Evolutionary conservation across 2,113 vertebrate species (phyloP).

Genomic region (Sardina pilchardus): DNA sequence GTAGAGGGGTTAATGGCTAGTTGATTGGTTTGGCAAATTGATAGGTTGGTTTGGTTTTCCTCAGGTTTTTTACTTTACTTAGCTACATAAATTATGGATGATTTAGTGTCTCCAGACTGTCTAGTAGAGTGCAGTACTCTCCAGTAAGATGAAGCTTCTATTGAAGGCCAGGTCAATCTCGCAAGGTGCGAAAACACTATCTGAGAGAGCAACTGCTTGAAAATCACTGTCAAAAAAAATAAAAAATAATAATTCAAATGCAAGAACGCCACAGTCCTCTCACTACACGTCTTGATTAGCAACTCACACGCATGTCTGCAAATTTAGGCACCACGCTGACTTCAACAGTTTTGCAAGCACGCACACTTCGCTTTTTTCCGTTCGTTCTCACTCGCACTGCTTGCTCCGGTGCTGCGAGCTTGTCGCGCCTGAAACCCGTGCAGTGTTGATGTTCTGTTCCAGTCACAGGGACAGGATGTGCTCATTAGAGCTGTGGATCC

Average conservation of each 20-base stretch:
- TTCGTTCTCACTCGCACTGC: neutral
- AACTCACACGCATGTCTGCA: neutral
- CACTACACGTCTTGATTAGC: neutral
- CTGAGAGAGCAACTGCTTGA: neutral
- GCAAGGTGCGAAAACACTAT: neutral
- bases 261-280: neutral
- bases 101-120: no score
- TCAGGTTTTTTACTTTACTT: no score
- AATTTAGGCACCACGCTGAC: neutral
- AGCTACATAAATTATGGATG: neutral
- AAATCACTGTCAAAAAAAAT: neutral
- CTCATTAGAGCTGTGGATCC: neutral
- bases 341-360: neutral
- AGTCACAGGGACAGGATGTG: neutral
- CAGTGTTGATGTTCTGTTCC: neutral
- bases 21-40: neutral
- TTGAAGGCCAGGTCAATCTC: no score
- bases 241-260: neutral
- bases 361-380: neutral
- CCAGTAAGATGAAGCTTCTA: no score
- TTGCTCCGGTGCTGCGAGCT: neutral
- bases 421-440: neutral
- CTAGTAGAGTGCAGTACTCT: no score
- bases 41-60: neutral
- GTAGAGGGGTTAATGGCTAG: neutral